Conservation (phyloP, 1,140 invertebrate genomes). For the Temnothorax longispinosus region DNA sequence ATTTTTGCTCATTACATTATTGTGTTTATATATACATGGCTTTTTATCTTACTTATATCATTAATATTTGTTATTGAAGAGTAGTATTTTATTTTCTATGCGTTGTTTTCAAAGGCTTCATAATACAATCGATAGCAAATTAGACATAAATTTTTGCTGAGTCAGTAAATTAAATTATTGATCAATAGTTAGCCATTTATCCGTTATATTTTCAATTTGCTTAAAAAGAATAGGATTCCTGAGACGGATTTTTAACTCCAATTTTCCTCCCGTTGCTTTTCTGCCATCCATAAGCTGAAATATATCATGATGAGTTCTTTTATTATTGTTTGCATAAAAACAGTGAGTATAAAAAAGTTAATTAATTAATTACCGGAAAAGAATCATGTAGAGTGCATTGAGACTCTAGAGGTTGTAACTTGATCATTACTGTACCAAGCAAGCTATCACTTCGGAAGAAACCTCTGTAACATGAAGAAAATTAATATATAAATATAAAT, state of each 20-base stretch:
- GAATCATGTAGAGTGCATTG: conserved; percentile 95
- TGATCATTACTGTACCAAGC: conserved; percentile 94
- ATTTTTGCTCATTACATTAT: conserved; percentile 3
- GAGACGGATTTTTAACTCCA: conserved; percentile 96
- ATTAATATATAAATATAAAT: background rate
- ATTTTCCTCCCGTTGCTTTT: conserved; percentile 94
- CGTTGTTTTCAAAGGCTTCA: conserved; percentile 33
- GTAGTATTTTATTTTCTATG: background rate
- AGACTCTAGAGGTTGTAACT: conserved; percentile 94
- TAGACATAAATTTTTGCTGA: background rate
- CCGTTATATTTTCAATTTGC: conserved; percentile 95
- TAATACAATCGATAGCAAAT: background rate
- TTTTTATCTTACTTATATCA: conserved; percentile 30
- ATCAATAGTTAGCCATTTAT: conserved; percentile 96
- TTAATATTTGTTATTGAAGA: conserved; percentile 6
- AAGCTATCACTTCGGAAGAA: conserved; percentile 95
- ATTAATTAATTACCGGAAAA: conserved; percentile 91
- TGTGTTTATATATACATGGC: background rate
- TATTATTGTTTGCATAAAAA: background rate
- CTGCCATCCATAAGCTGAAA: conserved; percentile 94
- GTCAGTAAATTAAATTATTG: conserved; percentile 72
- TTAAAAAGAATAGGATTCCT: conserved; percentile 95
- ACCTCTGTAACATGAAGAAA: conserved; percentile 91
- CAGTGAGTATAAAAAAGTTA: background rate
- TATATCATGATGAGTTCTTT: background rate